Evolutionary conservation across 2,113 vertebrate genomes (phyloP).

Genomic region (Sigmodon hispidus): DNA sequence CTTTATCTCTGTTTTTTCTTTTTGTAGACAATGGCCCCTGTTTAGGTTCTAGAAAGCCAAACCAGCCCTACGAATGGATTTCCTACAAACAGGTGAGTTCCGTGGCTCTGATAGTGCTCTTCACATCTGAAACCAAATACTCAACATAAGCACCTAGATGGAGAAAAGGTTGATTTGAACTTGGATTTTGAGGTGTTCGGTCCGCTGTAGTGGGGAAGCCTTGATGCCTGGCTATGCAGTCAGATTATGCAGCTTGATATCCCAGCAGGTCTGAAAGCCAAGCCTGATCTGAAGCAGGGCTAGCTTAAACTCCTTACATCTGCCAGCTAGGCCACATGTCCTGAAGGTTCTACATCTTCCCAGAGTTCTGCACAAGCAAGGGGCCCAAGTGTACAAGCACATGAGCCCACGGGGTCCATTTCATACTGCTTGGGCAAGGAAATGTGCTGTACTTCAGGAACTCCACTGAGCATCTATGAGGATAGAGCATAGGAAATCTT

Average conservation of each 20-base stretch:
- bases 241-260: not conserved
- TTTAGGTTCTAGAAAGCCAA: constrained; percentile 94
- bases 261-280: not conserved
- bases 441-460: not conserved
- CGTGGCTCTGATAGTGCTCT: not conserved
- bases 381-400: not conserved
- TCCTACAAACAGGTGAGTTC: constrained; percentile 93
- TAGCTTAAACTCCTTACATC: not conserved
- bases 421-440: not conserved
- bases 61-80: constrained; percentile 96
- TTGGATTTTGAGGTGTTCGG: not conserved
- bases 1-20: not conserved
- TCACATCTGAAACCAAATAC: not conserved
- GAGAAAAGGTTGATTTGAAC: not conserved
- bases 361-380: not conserved
- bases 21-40: constrained; percentile 93
- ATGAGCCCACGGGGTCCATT: not conserved
- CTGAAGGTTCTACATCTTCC: not conserved
- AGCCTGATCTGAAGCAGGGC: not conserved
- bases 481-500: not conserved
- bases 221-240: not conserved
- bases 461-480: rapidly evolving
- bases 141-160: not conserved
- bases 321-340: not conserved
- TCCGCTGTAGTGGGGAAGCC: not conserved